phyloP scores from a whole-genome alignment of 2,113 vertebrate species.

The Pelvicachromis taeniatus region DNA sequence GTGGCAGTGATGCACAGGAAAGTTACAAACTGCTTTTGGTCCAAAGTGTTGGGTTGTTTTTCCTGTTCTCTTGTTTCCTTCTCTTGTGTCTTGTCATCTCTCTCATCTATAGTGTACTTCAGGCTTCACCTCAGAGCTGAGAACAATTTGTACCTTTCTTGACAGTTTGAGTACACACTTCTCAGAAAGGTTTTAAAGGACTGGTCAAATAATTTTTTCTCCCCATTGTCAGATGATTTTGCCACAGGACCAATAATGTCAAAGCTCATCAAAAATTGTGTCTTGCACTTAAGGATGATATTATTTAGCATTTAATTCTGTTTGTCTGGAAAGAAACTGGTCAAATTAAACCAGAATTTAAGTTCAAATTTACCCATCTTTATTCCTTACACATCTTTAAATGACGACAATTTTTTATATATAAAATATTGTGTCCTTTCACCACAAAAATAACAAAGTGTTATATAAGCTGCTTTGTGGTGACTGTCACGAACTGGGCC shows the following conservation, averaged over 20 bases:
- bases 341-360: not conserved
- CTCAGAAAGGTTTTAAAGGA: slow-evolving; percentile 30
- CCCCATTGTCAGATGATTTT: not conserved
- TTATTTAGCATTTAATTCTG: not conserved
- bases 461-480: slow-evolving; percentile 6
- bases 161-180: slow-evolving; percentile 51
- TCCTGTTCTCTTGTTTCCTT: not conserved
- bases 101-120: not conserved
- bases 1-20: not conserved
- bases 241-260: slow-evolving; percentile 14
- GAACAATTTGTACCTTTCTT: slow-evolving; percentile 19
- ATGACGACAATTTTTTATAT: not conserved
- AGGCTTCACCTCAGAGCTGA: not conserved
- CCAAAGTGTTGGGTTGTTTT: not conserved
- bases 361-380: not conserved
- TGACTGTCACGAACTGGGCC: not conserved
- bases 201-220: slow-evolving; percentile 30
- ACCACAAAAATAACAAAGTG: not conserved
- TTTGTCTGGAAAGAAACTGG: not conserved
- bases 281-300: not conserved
- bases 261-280: not conserved
- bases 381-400: not conserved
- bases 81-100: not conserved
- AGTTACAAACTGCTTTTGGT: not conserved
- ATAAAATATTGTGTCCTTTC: not conserved